Evolutionary conservation across 1,140 invertebrate genomes (phyloP).

Genomic region (Ooceraea biroi): DNA sequence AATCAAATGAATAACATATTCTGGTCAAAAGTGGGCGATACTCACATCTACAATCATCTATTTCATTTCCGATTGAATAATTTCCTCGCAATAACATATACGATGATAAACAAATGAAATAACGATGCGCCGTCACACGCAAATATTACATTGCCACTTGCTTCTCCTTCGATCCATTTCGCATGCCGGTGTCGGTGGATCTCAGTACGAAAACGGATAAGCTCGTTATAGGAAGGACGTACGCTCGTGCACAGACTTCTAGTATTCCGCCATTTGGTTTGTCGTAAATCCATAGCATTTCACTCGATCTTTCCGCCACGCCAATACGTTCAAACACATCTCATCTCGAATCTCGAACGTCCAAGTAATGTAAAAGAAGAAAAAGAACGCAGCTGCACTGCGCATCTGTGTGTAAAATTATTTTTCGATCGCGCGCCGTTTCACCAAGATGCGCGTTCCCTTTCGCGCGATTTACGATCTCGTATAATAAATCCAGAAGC

Average conservation of each 20-base stretch:
- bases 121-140: neutral
- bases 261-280: slow-evolving; percentile 33
- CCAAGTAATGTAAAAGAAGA: slow-evolving; percentile 10
- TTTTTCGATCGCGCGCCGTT: neutral
- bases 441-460: neutral
- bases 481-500: neutral
- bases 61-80: too few relatives aligned
- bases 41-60: too few relatives aligned
- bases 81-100: too few relatives aligned
- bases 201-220: slow-evolving; percentile 37
- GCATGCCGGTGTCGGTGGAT: neutral
- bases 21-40: neutral
- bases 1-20: neutral
- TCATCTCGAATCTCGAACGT: neutral
- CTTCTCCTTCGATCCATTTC: neutral
- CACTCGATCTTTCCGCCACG: slow-evolving; percentile 1
- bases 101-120: neutral
- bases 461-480: neutral
- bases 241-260: slow-evolving; percentile 11
- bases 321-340: neutral
- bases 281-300: slow-evolving; percentile 40
- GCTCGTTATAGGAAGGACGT: slow-evolving; percentile 15
- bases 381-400: neutral
- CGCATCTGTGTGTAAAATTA: neutral
- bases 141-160: neutral